Conservation (phyloP, 2,888 invertebrate genomes). For the Entomobrya multifasciata region DNA sequence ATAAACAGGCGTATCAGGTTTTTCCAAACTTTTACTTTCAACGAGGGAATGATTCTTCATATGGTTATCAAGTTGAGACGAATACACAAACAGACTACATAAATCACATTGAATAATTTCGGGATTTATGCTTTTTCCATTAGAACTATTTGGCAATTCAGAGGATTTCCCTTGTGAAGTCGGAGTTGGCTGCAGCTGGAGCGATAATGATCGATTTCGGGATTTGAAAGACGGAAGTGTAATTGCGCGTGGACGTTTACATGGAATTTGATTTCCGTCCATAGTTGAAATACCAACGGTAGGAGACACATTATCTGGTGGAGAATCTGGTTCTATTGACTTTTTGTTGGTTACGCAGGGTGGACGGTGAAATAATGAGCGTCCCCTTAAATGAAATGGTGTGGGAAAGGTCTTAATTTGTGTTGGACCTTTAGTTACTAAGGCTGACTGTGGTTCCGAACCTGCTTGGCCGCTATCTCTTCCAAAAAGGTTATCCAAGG, state of each 20-base stretch:
- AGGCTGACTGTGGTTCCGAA: too few relatives aligned
- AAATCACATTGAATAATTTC: slow-evolving; percentile 48
- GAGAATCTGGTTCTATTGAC: too few relatives aligned
- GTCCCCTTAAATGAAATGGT: neutral
- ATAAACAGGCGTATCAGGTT: too few relatives aligned
- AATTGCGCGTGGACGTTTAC: neutral
- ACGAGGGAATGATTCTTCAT: slow-evolving; percentile 25
- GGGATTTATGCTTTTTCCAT: too few relatives aligned
- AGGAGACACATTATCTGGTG: neutral
- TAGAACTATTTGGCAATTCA: too few relatives aligned
- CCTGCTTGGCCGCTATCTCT: too few relatives aligned
- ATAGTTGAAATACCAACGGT: slow-evolving; percentile 1
- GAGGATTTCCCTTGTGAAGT: too few relatives aligned
- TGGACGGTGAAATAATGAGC: too few relatives aligned
- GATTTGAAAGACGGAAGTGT: neutral
- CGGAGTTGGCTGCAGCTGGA: too few relatives aligned
- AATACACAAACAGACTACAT: slow-evolving; percentile 38
- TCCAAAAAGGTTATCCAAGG: too few relatives aligned
- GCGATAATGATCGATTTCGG: neutral
- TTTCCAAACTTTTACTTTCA: neutral
- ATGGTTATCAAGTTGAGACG: slow-evolving; percentile 12
- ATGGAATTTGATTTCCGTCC: neutral
- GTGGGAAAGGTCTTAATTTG: neutral
- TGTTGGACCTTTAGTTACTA: too few relatives aligned
- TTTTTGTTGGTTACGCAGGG: too few relatives aligned